Evolutionary conservation across 2,113 vertebrate species (phyloP).

Genomic region (Alethe castanea): DNA sequence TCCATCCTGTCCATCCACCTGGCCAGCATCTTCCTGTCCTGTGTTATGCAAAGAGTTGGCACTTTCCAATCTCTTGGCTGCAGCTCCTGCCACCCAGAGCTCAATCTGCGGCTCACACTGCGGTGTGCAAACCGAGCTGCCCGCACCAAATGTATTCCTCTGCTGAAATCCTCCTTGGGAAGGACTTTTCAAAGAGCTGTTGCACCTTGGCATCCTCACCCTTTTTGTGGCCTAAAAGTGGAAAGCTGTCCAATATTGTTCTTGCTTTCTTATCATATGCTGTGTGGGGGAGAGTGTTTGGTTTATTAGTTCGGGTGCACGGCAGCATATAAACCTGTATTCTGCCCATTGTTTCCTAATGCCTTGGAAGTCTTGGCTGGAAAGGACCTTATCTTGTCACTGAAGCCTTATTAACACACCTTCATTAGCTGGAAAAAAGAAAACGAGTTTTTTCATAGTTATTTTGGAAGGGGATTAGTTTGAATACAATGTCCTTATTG

Average conservation of each 20-base stretch:
- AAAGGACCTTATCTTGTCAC: background rate
- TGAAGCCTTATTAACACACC: background rate
- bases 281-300: rapidly evolving
- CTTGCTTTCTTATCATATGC: background rate
- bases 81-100: too few species aligned
- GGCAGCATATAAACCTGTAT: too few species aligned
- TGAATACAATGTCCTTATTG: background rate
- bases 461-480: background rate
- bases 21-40: background rate
- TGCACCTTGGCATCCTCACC: background rate
- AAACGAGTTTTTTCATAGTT: background rate
- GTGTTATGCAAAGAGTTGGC: too few species aligned
- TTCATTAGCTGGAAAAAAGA: background rate
- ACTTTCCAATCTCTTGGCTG: rapidly evolving
- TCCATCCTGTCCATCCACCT: background rate
- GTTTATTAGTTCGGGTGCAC: background rate
- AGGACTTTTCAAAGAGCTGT: background rate
- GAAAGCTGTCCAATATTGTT: background rate
- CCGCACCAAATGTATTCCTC: background rate
- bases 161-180: background rate
- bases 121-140: rapidly evolving
- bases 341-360: background rate
- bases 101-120: background rate
- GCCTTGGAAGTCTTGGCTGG: background rate
- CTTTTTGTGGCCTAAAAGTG: background rate